Evolutionary conservation across 1,140 invertebrate species (phyloP).

Genomic region (Hypsibius dujardini): DNA sequence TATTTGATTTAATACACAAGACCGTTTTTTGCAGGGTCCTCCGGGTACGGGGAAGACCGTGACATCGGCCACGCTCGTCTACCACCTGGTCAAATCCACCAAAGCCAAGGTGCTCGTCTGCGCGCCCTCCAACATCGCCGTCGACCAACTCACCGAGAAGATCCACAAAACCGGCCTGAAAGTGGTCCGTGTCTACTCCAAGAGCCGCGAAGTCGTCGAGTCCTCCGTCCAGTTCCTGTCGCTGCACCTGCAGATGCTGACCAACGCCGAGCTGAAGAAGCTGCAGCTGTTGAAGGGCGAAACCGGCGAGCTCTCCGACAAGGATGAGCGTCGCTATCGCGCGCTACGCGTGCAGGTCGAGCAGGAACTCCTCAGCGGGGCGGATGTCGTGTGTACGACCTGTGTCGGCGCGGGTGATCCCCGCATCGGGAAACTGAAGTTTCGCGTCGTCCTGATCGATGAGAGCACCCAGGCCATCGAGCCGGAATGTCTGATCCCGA

Average conservation of each 20-base stretch:
- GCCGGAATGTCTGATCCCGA: constrained; percentile 95
- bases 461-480: constrained; percentile 91
- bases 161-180: constrained; percentile 93
- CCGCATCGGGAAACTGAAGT: constrained; percentile 68
- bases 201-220: constrained; percentile 91
- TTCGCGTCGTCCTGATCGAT: constrained; percentile 92
- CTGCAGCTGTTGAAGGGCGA: constrained; percentile 91
- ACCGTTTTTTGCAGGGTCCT: constrained; percentile 35
- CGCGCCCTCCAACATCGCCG: constrained; percentile 95
- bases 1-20: too few relatives aligned
- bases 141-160: constrained; percentile 96
- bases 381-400: constrained; percentile 97
- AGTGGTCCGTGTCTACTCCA: constrained; percentile 85
- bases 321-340: constrained; percentile 82
- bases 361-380: constrained; percentile 73
- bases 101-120: constrained; percentile 84
- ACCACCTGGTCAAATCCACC: constrained; percentile 85
- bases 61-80: constrained; percentile 96
- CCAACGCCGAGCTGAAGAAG: constrained; percentile 64
- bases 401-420: constrained; percentile 93
- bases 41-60: constrained; percentile 97
- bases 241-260: constrained; percentile 79
- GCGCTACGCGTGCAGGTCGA: constrained; percentile 77
- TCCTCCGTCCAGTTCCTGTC: constrained; percentile 91
- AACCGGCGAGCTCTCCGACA: constrained; percentile 70